Percentiles rank a stretch among this genome's conserved stretches.
phyloP scores from a whole-genome alignment of 1,140 invertebrate species.

The Physella acuta region DNA sequence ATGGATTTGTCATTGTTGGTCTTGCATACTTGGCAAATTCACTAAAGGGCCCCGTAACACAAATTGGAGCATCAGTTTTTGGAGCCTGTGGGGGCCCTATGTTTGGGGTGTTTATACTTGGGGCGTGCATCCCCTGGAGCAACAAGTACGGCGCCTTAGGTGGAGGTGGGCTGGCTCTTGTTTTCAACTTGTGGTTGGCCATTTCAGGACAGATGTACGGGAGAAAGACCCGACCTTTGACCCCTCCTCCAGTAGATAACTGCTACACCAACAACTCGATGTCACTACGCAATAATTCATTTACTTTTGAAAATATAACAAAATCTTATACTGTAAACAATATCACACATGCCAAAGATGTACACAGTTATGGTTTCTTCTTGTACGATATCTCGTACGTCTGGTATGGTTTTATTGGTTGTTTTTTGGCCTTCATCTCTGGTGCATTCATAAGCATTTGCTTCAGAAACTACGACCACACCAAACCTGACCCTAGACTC shows the following conservation, averaged over 20 bases:
- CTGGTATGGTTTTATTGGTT: slow-evolving; percentile 8
- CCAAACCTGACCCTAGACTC: neutral
- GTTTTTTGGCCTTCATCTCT: neutral
- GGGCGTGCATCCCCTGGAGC: slow-evolving; percentile 78
- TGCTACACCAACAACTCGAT: neutral
- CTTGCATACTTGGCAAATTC: slow-evolving; percentile 69
- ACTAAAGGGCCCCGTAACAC: slow-evolving; percentile 77
- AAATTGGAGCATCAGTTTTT: slow-evolving; percentile 72
- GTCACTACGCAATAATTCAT: neutral
- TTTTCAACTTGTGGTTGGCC: slow-evolving; percentile 7
- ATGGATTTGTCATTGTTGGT: neutral
- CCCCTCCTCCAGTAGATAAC: neutral
- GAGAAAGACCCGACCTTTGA: neutral
- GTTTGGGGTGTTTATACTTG: slow-evolving; percentile 65
- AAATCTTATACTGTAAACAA: neutral
- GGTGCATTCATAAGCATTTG: neutral
- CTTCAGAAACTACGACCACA: neutral
- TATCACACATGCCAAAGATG: neutral
- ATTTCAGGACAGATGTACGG: neutral
- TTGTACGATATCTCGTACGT: slow-evolving; percentile 16
- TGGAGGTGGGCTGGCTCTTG: neutral
- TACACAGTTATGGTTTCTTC: neutral
- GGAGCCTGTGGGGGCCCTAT: slow-evolving; percentile 77
- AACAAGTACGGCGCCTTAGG: slow-evolving; percentile 19
- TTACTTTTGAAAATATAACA: neutral